These are phyloP conservation scores for Drosophila nr. perissopoda DNA, from an alignment of 2,888 invertebrate species.

Conservation along the genomic window DNA sequence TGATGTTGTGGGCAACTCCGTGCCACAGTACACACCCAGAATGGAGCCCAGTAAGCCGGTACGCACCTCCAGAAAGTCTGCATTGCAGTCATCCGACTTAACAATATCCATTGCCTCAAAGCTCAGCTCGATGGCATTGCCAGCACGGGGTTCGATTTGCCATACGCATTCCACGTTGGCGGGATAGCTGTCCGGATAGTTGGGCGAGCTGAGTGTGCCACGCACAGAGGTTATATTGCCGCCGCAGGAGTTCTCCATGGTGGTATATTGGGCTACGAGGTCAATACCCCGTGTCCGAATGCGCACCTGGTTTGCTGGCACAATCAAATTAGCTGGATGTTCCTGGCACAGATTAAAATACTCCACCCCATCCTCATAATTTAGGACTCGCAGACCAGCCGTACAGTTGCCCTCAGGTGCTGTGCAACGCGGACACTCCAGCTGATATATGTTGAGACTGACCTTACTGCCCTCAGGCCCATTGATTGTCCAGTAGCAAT, in stretches of 20 bases:
- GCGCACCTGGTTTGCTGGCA: slow-evolving; percentile 53
- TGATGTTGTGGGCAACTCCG: slow-evolving; percentile 86
- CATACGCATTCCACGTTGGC: slow-evolving; percentile 90
- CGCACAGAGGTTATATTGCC: slow-evolving; percentile 87
- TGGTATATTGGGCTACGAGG: slow-evolving; percentile 85
- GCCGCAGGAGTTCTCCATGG: slow-evolving; percentile 88
- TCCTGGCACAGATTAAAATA: slow-evolving; percentile 59
- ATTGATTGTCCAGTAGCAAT: slow-evolving; percentile 29
- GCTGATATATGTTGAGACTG: slow-evolving; percentile 65
- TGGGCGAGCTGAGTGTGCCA: slow-evolving; percentile 89
- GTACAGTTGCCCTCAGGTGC: slow-evolving; percentile 45
- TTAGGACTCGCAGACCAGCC: slow-evolving; percentile 52
- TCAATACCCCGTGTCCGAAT: slow-evolving; percentile 56
- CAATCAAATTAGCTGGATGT: slow-evolving; percentile 59
- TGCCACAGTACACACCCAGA: slow-evolving; percentile 91
- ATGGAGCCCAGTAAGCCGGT: slow-evolving; percentile 87
- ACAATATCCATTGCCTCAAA: slow-evolving; percentile 90
- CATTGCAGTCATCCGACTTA: slow-evolving; percentile 90
- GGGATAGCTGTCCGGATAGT: slow-evolving; percentile 90
- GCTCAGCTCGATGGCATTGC: slow-evolving; percentile 89
- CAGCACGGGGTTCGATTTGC: slow-evolving; percentile 88
- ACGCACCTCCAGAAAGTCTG: slow-evolving; percentile 94
- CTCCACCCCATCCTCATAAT: slow-evolving; percentile 44
- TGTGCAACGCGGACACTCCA: slow-evolving; percentile 74
- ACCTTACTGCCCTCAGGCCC: slow-evolving; percentile 62